Percentiles rank a stretch among this genome's conserved stretches.
Evolutionary conservation across 2,113 vertebrate genomes (phyloP).

Genomic region (Bufo bufo): DNA sequence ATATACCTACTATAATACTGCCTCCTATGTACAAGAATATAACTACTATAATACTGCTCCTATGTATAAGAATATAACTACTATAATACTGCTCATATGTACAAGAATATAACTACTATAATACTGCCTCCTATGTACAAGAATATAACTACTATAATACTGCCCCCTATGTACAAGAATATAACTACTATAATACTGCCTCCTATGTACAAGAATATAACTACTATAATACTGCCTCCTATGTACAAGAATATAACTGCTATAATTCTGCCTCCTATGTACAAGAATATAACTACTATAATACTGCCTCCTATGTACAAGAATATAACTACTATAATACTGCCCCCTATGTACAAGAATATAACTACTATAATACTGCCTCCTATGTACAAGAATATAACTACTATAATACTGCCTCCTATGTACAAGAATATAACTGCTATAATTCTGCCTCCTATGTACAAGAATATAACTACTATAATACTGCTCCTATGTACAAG

Average conservation of each 20-base stretch:
- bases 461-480: not conserved
- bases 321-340: slow-evolving; percentile 5
- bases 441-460: not conserved
- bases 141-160: slow-evolving; percentile 18
- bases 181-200: slow-evolving; percentile 8
- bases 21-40: not conserved
- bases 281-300: not conserved
- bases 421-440: not conserved
- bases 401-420: not conserved
- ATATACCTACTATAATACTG: not conserved
- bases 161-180: not conserved
- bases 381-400: not conserved
- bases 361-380: slow-evolving; percentile 10
- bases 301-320: not conserved
- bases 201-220: not conserved
- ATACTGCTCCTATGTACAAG: slow-evolving; percentile 1
- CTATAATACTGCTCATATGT: not conserved
- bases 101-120: slow-evolving; percentile 10
- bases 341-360: not conserved
- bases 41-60: slow-evolving; percentile 2
- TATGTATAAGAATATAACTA: not conserved
- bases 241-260: slow-evolving; percentile 9
- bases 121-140: not conserved
- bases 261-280: not conserved
- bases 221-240: slow-evolving; percentile 1